phyloP scores from a whole-genome alignment of 2,113 vertebrate species.

The Camelus bactrianus region DNA sequence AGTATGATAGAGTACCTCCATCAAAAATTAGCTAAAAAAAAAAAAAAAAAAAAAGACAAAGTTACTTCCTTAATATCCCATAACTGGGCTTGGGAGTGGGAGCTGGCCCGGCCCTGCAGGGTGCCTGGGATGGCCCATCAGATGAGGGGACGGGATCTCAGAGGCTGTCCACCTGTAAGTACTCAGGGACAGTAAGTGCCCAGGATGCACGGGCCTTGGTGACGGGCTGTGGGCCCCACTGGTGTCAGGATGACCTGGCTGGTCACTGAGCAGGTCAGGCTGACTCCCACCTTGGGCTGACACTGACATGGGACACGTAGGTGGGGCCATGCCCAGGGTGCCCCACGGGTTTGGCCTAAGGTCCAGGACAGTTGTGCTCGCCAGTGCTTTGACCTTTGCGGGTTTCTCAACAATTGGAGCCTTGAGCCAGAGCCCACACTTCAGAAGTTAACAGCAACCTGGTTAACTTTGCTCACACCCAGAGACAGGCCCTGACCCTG shows the following conservation, averaged over 20 bases:
- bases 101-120: not conserved
- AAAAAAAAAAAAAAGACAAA: conserved; percentile 17
- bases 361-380: not conserved
- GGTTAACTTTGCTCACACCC: not conserved
- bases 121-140: no score
- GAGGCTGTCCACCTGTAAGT: conserved; percentile 23
- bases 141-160: not conserved
- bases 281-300: not conserved
- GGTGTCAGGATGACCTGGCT: not conserved
- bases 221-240: not conserved
- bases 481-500: not conserved
- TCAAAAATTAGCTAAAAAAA: conserved; percentile 41
- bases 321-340: not conserved
- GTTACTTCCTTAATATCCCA: not conserved
- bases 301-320: not conserved
- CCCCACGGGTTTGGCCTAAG: not conserved
- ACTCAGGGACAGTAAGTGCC: conserved; percentile 51
- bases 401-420: not conserved
- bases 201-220: not conserved
- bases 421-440: conserved; percentile 39
- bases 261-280: not conserved
- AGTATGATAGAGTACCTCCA: not conserved
- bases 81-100: not conserved
- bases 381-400: conserved; percentile 54
- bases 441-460: not conserved